These are phyloP conservation scores for Hippasteria phrygiana DNA, from an alignment of 53 echinoderm and acorn worm species.

Conservation along the genomic window DNA sequence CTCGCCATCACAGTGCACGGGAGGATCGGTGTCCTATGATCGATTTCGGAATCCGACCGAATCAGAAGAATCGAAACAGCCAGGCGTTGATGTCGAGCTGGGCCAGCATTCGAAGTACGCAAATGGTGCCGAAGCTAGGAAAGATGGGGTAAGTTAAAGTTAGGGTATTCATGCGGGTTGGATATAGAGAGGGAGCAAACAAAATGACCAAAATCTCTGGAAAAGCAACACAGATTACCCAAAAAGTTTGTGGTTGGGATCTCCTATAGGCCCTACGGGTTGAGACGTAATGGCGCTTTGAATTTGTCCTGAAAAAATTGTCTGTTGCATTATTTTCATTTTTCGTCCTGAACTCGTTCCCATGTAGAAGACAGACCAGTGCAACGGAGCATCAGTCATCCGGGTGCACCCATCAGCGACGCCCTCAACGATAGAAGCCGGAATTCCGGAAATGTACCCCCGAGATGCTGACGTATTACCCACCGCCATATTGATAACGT, in stretches of 20 bases:
- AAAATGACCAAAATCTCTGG: too few species aligned
- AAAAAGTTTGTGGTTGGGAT: too few species aligned
- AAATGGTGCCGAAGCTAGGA: neutral
- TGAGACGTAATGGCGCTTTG: too few species aligned
- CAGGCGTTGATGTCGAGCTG: neutral
- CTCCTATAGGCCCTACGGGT: too few species aligned
- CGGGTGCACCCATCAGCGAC: neutral
- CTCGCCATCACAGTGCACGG: neutral
- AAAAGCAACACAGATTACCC: too few species aligned
- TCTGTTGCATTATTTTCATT: too few species aligned
- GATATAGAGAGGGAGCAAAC: too few species aligned
- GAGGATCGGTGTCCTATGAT: slow-evolving; percentile 20
- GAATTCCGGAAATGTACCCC: slow-evolving; percentile 37
- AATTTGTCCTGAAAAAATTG: too few species aligned
- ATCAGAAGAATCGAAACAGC: slow-evolving; percentile 6
- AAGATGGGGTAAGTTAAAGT: neutral
- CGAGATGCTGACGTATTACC: slow-evolving; percentile 53
- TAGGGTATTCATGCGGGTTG: too few species aligned
- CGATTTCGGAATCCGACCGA: slow-evolving; percentile 20
- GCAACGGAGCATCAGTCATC: slow-evolving; percentile 1
- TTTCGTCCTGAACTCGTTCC: neutral
- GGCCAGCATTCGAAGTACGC: neutral
- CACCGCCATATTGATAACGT: slow-evolving; percentile 30
- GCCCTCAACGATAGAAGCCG: slow-evolving; percentile 14
- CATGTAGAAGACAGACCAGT: slow-evolving; percentile 15